Base-by-base conservation (phyloP, 2,113 vertebrate species). In the Istiophorus platypterus region DNA sequence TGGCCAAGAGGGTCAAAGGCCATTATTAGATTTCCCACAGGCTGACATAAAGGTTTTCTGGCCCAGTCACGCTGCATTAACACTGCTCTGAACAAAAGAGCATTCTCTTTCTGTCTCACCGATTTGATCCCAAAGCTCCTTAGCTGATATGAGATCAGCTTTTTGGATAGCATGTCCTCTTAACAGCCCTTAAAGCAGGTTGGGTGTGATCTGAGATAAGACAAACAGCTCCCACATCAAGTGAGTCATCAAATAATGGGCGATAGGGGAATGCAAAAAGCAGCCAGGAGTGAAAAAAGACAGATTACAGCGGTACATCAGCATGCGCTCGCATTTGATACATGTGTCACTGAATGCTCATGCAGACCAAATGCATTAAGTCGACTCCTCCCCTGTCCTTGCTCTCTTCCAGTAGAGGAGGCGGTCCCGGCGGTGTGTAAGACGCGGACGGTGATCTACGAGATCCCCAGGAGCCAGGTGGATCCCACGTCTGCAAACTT, bases 401-500 rank as follows among this genome's bases (percentile, higher is more conserved):
- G 22, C 61, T 66, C 14, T 17, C 34, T 84, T 72, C 0, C 95
- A 99, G 92, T 92, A 1, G 98, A 99, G 93, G 98, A 99, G 89
- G 98, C 98, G 45, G 95, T 98, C 88, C 97, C 97, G 0, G 98
- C 98, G 0, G 95, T 95, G 90, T 99, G 98, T 85, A 99, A 99
- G 95, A 98, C 97, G 3, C 96, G 98, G 82, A 99, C 97, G 18
- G 98, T 99, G 93, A 98, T 99, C 89, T 99, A 99, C 0, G 98
- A 99, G 96, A 99, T 99, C 90, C 97, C 98, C 87, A 96, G 98
- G 92, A 98, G 97, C 92, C 98, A 99, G 95, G 98, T 99, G 59
- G 98, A 99, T 92, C 97, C 98, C 88, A 99, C 98, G 1, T 97
- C 98, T 1, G 98, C 97, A 90, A 99, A 99, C 93, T 99, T 99